Conservation (phyloP, 2,113 vertebrate species). For the Notiomystis cincta region DNA sequence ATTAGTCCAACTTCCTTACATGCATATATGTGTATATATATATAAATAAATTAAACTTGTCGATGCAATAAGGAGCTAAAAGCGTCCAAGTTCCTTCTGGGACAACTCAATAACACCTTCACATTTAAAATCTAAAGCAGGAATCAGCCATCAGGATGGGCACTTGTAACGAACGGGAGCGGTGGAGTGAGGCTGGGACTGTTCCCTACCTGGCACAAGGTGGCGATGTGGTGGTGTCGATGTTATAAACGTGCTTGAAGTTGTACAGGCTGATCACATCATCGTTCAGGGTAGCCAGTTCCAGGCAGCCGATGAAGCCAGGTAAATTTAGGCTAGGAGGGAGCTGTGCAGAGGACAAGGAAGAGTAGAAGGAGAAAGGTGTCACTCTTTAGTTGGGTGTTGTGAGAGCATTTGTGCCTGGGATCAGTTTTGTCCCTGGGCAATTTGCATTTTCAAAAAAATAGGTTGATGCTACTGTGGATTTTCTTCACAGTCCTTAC, state of each 20-base stretch:
- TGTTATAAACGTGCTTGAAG: slow-evolving; percentile 84
- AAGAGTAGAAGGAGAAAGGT: background rate
- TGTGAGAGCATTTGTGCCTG: background rate
- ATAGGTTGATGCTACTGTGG: background rate
- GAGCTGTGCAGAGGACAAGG: slow-evolving; percentile 71
- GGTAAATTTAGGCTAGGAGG: slow-evolving; percentile 87
- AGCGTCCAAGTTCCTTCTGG: background rate
- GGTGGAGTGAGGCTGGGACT: background rate
- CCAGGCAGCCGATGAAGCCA: slow-evolving; percentile 90
- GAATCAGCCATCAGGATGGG: background rate
- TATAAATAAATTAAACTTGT: background rate
- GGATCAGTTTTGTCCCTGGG: background rate
- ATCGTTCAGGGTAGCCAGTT: slow-evolving; percentile 88
- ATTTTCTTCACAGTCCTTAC: background rate
- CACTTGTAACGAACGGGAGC: background rate
- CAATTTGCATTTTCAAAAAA: background rate
- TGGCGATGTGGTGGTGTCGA: slow-evolving; percentile 75
- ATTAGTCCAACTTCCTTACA: background rate
- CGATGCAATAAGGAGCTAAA: background rate
- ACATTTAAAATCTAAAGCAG: background rate
- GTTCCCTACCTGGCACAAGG: slow-evolving; percentile 85
- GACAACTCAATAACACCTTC: background rate
- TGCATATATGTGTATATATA: background rate
- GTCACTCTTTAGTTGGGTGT: background rate
- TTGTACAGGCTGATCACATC: slow-evolving; percentile 95